Evolutionary conservation across 2,888 invertebrate genomes (phyloP), one percentile per base, ranked within the genome.

Genomic region (Drosophila pegasa): DNA sequence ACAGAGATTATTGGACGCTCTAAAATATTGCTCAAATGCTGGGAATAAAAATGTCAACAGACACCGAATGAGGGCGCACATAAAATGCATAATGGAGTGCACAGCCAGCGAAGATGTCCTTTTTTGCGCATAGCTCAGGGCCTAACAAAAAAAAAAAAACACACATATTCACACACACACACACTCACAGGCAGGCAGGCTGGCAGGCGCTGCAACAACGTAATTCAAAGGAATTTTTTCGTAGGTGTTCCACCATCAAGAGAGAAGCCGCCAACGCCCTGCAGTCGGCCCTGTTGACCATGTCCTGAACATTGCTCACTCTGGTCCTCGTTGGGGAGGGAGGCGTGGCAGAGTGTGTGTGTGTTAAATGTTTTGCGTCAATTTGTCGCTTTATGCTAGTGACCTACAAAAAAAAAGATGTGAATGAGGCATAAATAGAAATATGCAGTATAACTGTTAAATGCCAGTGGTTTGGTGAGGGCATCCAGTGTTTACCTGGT

Each of bases 311-410:
- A 35, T 38, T 35, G 50, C 25, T 48, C 25, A 35, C 51, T 43
- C 27, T 16, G 48, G 43, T 43, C 33, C 40, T 14, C 47, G 48
- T 48, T 18, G 38, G 27, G 57, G 29, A 47, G 14, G 45, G 38
- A 40, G 38, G 62, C 16, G 43, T 57, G 41, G 55, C 68, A 51
- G 38, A 18, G 35, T n/a, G 2, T 43, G 45, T 18, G 77, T 67
- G 73, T 80, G 87, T 85, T 84, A 81, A 88, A 88, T 88, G 85
- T 88, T 83, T 80, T 86, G 79, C 87, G 79, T 84, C 85, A 87
- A 87, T 88, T 87, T 88, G 89, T 81, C 81, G 85, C 80, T 80
- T 78, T 74, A 74, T 83, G 63, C 69, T 69, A 65, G 73, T 66
- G 73, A 79, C 78, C 75, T 65, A 71, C 72, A 81, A 55, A 54